Evolutionary conservation across 2,888 invertebrate genomes (phyloP).

Genomic region (Tetragonula carbonaria): DNA sequence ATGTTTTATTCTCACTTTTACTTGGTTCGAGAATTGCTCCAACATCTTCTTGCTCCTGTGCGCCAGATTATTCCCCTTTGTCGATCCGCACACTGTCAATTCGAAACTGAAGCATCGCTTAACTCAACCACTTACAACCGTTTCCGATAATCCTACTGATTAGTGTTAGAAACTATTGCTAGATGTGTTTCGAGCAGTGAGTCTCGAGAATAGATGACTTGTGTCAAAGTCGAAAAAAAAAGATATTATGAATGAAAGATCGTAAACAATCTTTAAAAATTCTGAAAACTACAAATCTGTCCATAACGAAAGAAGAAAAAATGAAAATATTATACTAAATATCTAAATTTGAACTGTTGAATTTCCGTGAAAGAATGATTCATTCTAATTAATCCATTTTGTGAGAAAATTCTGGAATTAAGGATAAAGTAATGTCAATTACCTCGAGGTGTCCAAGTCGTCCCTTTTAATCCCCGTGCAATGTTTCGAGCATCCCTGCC

Average conservation of each 20-base stretch:
- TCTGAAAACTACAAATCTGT: too few relatives aligned
- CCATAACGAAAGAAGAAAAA: too few relatives aligned
- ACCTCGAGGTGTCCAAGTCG: not conserved
- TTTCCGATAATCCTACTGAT: too few relatives aligned
- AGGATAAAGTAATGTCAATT: not conserved
- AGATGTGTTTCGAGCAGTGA: not conserved
- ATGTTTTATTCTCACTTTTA: constrained; percentile 31
- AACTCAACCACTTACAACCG: not conserved
- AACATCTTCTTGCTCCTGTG: constrained; percentile 37
- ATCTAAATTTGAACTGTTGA: too few relatives aligned
- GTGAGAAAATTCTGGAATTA: too few relatives aligned
- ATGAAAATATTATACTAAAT: too few relatives aligned
- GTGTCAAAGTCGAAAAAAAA: not conserved
- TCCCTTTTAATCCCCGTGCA: constrained; percentile 31
- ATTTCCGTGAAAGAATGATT: not conserved
- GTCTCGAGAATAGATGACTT: not conserved
- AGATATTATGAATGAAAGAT: too few relatives aligned
- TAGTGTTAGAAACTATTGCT: not conserved
- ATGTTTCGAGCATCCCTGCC: constrained; percentile 46
- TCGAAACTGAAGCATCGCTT: constrained; percentile 21
- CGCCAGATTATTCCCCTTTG: not conserved
- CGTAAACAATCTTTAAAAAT: too few relatives aligned
- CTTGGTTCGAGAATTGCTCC: constrained; percentile 19
- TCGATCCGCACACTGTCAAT: constrained; percentile 35
- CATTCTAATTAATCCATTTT: not conserved